Evolutionary conservation across 2,113 vertebrate species (phyloP).

Genomic region (Arenaria interpres): DNA sequence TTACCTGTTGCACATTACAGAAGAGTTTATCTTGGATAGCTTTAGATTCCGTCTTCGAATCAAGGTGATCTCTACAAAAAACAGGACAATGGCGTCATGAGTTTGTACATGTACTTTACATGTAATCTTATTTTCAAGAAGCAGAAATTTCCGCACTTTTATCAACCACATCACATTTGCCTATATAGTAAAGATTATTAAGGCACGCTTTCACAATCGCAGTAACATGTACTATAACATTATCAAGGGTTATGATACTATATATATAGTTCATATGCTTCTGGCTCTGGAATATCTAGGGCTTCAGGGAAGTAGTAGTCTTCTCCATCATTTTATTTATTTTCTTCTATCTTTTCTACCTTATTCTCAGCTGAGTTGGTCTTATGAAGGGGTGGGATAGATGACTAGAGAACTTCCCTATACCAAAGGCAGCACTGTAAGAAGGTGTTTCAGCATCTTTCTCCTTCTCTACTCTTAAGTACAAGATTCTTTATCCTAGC

Average conservation of each 20-base stretch:
- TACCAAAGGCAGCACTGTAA: background rate
- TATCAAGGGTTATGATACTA: background rate
- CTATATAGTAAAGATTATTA: background rate
- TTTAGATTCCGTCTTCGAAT: conserved; percentile 15
- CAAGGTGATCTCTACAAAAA: conserved; percentile 28
- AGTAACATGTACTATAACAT: background rate
- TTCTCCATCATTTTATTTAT: background rate
- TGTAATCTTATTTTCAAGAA: background rate
- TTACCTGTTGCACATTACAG: conserved; percentile 71
- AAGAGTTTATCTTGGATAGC: background rate
- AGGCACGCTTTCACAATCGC: background rate
- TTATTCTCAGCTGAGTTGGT: background rate
- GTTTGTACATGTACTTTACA: background rate
- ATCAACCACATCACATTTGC: background rate
- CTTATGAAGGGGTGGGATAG: background rate
- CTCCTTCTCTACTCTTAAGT: background rate
- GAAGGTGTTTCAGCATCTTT: background rate
- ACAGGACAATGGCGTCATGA: background rate
- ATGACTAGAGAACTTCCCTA: background rate
- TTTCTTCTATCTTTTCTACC: background rate
- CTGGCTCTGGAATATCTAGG: background rate
- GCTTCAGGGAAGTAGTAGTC: background rate
- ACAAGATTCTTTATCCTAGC: background rate
- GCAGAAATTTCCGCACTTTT: background rate
- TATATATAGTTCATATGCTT: background rate